These are phyloP conservation scores for Stenchaetothrips biformis DNA, from an alignment of 2,888 invertebrate species.

Conservation along the genomic window DNA sequence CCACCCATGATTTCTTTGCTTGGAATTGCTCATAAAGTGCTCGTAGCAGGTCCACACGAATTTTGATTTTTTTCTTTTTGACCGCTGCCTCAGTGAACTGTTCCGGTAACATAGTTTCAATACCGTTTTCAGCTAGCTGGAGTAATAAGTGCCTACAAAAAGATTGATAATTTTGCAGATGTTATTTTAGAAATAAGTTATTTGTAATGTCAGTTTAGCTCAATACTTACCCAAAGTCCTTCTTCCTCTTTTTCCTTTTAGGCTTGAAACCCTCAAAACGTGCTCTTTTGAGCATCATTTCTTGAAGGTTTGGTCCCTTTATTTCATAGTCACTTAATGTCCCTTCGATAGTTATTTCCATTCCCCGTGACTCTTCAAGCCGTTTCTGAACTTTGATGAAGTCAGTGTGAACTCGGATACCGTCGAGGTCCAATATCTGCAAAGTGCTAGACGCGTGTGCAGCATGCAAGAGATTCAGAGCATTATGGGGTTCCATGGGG, in stretches of 20 bases:
- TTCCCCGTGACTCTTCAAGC: conserved; percentile 38
- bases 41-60: conserved; percentile 43
- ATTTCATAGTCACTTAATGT: conserved; percentile 49
- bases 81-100: conserved; percentile 42
- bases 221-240: conserved; percentile 46
- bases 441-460: conserved; percentile 45
- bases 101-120: conserved; percentile 37
- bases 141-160: conserved; percentile 46
- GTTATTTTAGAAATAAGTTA: not conserved
- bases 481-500: conserved; percentile 49
- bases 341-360: conserved; percentile 46
- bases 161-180: not conserved
- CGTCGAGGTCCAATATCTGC: conserved; percentile 49
- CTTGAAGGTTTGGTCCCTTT: conserved; percentile 47
- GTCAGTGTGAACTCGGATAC: conserved; percentile 48
- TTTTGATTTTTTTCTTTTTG: conserved; percentile 43
- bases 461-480: conserved; percentile 46
- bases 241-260: conserved; percentile 46
- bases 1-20: conserved; percentile 41
- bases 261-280: conserved; percentile 48
- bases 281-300: conserved; percentile 49
- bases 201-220: not conserved
- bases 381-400: conserved; percentile 42
- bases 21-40: conserved; percentile 45
- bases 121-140: conserved; percentile 43